Evolutionary conservation across 1,140 invertebrate genomes (phyloP), one percentile per base, ranked within the genome.

Genomic region (Lepeophtheirus salmonis): DNA sequence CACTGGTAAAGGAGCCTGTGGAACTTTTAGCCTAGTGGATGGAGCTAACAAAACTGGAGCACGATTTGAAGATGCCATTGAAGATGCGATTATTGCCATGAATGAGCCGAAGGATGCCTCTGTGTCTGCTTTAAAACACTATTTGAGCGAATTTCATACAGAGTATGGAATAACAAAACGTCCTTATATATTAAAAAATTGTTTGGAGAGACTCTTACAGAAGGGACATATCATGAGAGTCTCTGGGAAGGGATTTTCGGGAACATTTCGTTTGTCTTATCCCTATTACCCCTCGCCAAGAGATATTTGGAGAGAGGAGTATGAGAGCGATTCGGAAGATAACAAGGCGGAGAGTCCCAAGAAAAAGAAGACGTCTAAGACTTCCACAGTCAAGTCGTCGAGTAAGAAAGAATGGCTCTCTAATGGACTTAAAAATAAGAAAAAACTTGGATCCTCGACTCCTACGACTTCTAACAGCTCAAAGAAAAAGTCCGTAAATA

Each of bases 101-200:
- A 59, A 59, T 16, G 57, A 59, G 30, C 57, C 57, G 30, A 59
- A 59, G 30, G 48, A 48, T n/a, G 23, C 16, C 30, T 41, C 23
- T 22, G 41, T 59, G 17, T 2, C 26, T 3, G 20, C 23, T 2
- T 16, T 59, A 2, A 24, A 41, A 3, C n/a, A 59, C 30, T 59
- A 59, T 41, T 23, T 59, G 16, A 17, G 21, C 22, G 57, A 20
- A 16, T 59, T 52, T 59, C 57, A 59, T 16, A n/a, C 57, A 2
- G 57, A 59, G 30, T 59, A 50, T 50, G 17, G 30, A n/a, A 50
- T 22, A 14, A 23, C 16, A 18, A 41, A 50, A 18, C n/a, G 22
- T 20, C 57, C 57, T 50, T 17, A 17, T 2, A 17, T 50, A 3
- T 41, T 59, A 10, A 59, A 50, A 17, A 59, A 59, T 2, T 14